Evolutionary conservation across 2,797 vertebrate species (phyloP).

Genomic region (Lutjanus argentimaculatus): DNA sequence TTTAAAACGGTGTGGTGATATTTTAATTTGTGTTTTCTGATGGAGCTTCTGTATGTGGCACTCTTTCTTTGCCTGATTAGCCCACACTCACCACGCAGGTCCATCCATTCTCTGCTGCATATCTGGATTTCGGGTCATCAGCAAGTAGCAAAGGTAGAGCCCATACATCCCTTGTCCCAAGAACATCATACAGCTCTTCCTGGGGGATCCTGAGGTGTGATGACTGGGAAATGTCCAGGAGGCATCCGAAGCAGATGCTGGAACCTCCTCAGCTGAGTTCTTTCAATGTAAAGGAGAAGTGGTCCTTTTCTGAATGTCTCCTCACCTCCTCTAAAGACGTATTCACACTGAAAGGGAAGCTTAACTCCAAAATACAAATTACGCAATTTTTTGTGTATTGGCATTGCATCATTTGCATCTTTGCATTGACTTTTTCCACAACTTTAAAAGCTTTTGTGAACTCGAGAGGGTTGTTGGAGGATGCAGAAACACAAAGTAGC

Average conservation of each 20-base stretch:
- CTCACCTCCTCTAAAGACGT: no score
- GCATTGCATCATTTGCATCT: no score
- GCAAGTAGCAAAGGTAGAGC: neutral
- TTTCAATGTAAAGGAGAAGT: neutral
- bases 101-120: neutral
- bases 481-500: slow-evolving; percentile 10
- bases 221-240: neutral
- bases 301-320: neutral
- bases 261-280: neutral
- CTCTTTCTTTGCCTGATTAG: neutral
- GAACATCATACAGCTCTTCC: neutral
- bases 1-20: neutral
- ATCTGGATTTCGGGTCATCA: neutral
- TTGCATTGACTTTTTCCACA: no score
- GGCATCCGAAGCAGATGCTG: neutral
- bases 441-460: neutral
- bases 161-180: neutral
- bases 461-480: neutral
- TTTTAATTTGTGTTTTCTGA: slow-evolving; percentile 6
- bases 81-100: neutral
- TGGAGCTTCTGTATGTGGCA: neutral
- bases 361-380: no score
- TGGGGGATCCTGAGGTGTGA: neutral
- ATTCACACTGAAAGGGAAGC: no score
- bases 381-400: no score